Conservation (phyloP, 2,113 vertebrate species). For the Atractosteus spatula region DNA sequence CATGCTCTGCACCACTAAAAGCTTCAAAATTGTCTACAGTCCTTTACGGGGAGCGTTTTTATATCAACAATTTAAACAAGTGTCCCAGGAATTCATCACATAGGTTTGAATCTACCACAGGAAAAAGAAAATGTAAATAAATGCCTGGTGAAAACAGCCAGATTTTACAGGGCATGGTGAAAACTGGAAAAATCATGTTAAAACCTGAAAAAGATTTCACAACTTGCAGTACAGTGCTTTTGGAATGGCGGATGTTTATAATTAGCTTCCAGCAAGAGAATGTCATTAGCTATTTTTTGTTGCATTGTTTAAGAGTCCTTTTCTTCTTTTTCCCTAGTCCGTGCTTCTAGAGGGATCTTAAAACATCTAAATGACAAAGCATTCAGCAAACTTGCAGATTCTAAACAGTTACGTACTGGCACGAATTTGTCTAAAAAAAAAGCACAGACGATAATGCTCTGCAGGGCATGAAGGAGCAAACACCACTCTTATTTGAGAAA, state of each 20-base stretch:
- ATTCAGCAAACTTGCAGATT: no score
- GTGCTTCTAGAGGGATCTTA: no score
- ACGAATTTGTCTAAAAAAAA: neutral
- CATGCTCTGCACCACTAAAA: slow-evolving; percentile 59
- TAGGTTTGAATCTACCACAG: neutral
- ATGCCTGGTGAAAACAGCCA: neutral
- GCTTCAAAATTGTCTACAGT: neutral
- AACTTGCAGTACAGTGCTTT: no score
- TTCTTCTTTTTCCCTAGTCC: no score
- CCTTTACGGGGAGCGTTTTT: neutral
- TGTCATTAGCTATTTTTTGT: no score
- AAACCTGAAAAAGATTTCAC: neutral
- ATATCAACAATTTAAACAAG: neutral
- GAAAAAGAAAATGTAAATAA: neutral
- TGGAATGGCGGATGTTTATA: no score
- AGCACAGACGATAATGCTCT: no score
- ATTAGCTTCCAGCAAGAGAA: no score
- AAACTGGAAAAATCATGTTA: neutral
- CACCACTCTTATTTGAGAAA: slow-evolving; percentile 56
- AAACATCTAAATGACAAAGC: neutral
- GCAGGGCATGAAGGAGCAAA: slow-evolving; percentile 60
- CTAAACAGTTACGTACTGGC: neutral
- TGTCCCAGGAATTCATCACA: neutral
- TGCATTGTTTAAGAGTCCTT: no score
- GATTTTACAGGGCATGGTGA: neutral